Evolutionary conservation across 2,888 invertebrate species (phyloP), one percentile per base, ranked within the genome.

Genomic region (Parascotia fuliginaria): DNA sequence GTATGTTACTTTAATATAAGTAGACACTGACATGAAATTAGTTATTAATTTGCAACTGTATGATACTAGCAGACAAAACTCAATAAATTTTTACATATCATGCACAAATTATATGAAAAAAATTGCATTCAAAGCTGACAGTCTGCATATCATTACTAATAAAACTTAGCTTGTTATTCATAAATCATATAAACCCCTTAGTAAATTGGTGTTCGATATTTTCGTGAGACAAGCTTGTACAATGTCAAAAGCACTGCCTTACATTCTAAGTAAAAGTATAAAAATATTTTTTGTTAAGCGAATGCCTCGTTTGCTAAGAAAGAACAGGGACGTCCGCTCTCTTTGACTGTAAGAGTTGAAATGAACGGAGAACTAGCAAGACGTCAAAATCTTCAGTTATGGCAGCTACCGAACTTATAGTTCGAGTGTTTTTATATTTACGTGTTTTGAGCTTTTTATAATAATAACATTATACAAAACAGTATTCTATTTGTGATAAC

Each of bases 231-330:
- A 83, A 72, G 87, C 87, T 86, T 87, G 71, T 83, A 82, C 75
- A 77, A 78, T 58, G 54, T 80, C 73, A 80, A 75, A 83, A 87
- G 84, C 89, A 92, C 91, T 92, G 91, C 91, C 91, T 90, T 91
- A 89, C 78, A 82, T 83, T 81, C 74, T 90, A 89, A 87, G 87
- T 85, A 83, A 78, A 71, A 57, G 64, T 62, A 70, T 63, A 69
- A 42, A 53, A 14, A 45, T 56, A 47, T 59, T 81, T 79, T 78
- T 72, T 74, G 77, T 79, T 80, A 77, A 73, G 77, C 75, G 72
- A 76, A 73, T 63, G 73, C 66, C 68, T 79, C 64, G 65, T 68
- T 67, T 65, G 73, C 73, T 73, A 71, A 60, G 70, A 60, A 56
- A 65, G 62, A 60, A 63, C 60, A 65, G 63, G 73, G 70, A 80